Evolutionary conservation across 1,140 invertebrate species (phyloP).

Genomic region (Ceratina japonica): DNA sequence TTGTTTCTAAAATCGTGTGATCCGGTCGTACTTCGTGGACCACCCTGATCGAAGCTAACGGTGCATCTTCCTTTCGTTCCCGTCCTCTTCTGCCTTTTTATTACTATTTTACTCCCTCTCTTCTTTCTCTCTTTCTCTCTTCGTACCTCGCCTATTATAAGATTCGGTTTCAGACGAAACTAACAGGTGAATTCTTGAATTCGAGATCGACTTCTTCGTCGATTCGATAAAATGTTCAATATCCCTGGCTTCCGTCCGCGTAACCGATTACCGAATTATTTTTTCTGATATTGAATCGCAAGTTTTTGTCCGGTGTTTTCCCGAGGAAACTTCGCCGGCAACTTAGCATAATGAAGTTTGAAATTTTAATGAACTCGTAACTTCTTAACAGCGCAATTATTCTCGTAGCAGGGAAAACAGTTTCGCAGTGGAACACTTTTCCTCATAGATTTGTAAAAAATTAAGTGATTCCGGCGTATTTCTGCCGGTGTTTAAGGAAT

Average conservation of each 20-base stretch:
- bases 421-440: not conserved
- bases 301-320: not conserved
- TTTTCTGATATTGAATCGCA: not conserved
- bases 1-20: constrained; percentile 25
- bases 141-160: no score
- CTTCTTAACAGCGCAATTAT: constrained; percentile 3
- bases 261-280: not conserved
- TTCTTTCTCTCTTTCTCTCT: not conserved
- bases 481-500: no score
- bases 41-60: constrained; percentile 42
- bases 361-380: constrained; percentile 19
- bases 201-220: no score
- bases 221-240: no score
- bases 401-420: not conserved
- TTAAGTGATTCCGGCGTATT: not conserved
- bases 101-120: not conserved
- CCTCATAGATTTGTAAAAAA: not conserved
- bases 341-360: constrained; percentile 9
- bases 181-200: no score
- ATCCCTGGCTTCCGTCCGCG: not conserved
- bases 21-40: constrained; percentile 9
- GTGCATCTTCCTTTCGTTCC: constrained; percentile 21
- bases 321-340: not conserved
- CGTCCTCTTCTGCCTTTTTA: not conserved
- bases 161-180: no score